A percentile compares a stretch with the other conserved stretches of the same genome.
Conservation (phyloP, 2,797 vertebrate genomes). For the Percopsis omiscomaycus region DNA sequence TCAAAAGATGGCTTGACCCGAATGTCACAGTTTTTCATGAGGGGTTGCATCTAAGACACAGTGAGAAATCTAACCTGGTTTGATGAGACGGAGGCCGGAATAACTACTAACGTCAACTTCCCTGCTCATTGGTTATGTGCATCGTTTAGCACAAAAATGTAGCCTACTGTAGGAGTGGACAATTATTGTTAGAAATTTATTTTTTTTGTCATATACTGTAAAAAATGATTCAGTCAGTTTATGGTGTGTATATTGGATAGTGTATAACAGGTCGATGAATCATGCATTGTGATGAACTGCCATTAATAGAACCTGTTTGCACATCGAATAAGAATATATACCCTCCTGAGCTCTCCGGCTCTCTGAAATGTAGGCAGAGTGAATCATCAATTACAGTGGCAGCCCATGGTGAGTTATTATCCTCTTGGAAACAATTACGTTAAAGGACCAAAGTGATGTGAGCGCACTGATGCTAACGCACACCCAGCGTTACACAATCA, state of each 20-base stretch:
- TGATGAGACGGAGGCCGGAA: slow-evolving; percentile 25
- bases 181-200: too few relatives aligned
- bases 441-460: slow-evolving; percentile 42
- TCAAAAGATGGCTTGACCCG: slow-evolving; percentile 70
- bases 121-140: slow-evolving; percentile 21
- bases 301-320: slow-evolving; percentile 59
- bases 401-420: slow-evolving; percentile 54
- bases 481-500: slow-evolving; percentile 16
- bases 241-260: not conserved
- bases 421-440: slow-evolving; percentile 53
- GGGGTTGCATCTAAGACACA: slow-evolving; percentile 33
- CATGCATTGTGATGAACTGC: slow-evolving; percentile 58
- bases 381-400: slow-evolving; percentile 59
- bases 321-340: slow-evolving; percentile 49
- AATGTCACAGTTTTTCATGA: slow-evolving; percentile 55
- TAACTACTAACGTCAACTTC: slow-evolving; percentile 24
- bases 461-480: slow-evolving; percentile 22
- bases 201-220: not conserved
- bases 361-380: slow-evolving; percentile 45
- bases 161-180: not conserved
- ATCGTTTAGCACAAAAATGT: slow-evolving; percentile 30
- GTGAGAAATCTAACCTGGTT: slow-evolving; percentile 39
- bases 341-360: slow-evolving; percentile 36
- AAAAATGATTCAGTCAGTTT: slow-evolving; percentile 19
- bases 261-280: slow-evolving; percentile 24